Percentiles rank a stretch among this genome's conserved stretches.
phyloP scores from a whole-genome alignment of 2,113 vertebrate genomes.

The Chlorodrepanis virens region DNA sequence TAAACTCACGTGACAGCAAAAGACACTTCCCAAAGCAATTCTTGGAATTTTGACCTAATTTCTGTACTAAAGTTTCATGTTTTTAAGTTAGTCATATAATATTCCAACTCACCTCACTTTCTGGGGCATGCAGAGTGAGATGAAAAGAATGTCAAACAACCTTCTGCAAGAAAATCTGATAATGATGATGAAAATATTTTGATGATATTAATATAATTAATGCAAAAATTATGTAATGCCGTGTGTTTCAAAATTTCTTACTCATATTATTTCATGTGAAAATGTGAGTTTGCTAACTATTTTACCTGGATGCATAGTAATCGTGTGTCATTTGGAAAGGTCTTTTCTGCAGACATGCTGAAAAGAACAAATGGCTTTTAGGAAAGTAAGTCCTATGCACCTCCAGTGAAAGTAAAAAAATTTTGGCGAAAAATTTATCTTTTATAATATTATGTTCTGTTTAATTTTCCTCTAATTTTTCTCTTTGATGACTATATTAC shows the following conservation, averaged over 20 bases:
- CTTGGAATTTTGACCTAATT: not conserved
- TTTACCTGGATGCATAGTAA: not conserved
- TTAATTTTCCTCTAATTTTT: not conserved
- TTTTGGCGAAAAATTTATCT: rapidly evolving
- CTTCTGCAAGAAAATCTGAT: not conserved
- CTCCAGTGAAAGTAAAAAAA: not conserved
- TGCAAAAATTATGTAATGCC: not conserved
- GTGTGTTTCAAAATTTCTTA: not conserved
- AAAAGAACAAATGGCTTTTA: not conserved
- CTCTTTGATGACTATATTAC: not conserved
- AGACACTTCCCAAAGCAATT: not conserved
- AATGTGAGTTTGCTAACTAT: not conserved
- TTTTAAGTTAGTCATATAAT: not conserved
- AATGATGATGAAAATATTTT: not conserved
- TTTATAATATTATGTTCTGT: not conserved
- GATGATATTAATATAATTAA: not conserved
- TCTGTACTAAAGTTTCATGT: not conserved
- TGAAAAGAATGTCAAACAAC: not conserved
- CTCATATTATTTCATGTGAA: not conserved
- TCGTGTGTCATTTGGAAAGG: not conserved
- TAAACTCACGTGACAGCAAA: not conserved
- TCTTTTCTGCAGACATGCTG: not conserved
- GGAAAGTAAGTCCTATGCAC: not conserved
- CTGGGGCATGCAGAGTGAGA: rapidly evolving
- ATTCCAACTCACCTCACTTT: not conserved